Evolutionary conservation across 1,140 invertebrate species (phyloP), one percentile per base, ranked within the genome.

Genomic region (Sipha flava): DNA sequence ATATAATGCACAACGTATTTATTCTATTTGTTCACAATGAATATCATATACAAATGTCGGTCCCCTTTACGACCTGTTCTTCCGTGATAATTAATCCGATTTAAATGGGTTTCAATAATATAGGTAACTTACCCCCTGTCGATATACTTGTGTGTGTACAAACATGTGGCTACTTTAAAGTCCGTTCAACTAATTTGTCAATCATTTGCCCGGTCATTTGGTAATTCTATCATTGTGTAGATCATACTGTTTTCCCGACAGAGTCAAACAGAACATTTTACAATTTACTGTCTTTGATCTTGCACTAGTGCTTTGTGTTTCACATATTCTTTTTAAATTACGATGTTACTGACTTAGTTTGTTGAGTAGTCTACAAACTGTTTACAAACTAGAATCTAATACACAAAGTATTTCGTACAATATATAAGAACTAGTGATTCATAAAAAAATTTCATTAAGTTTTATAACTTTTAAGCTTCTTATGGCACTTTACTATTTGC

Each of bases 31-130:
- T 47, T 47, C 43, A 47, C 66, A 45, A 29, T 47, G 66, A 70
- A 70, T 70, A 70, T 70, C 66, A n/a, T 26, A 29, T 47, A 70
- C 23, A 70, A 45, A 70, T 47, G 66, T 23, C 6, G 18, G 12
- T 31, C 37, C 66, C 66, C 40, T 70, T 70, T 70, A 43, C 29
- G 3, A 54, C 47, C 49, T 26, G 70, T 43, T 75, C 47, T 49
- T 12, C 70, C 31, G 52, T 77, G 16, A 59, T 77, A 77, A 77
- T 77, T 77, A 77, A 77, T 77, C 49, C 34, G 49, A 54, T 77
- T 77, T 77, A 59, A 77, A 77, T 57, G 37, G 31, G n/a, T 16
- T n/a, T 31, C 70, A 5, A 52, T 23, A 21, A 52, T 52, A 21
- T 37, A 21, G 12, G 10, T 18, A 14, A 59, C 29, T 3, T 29